These are phyloP conservation scores for Anodontia alba DNA, from an alignment of 2,888 invertebrate genomes.

Conservation along the genomic window DNA sequence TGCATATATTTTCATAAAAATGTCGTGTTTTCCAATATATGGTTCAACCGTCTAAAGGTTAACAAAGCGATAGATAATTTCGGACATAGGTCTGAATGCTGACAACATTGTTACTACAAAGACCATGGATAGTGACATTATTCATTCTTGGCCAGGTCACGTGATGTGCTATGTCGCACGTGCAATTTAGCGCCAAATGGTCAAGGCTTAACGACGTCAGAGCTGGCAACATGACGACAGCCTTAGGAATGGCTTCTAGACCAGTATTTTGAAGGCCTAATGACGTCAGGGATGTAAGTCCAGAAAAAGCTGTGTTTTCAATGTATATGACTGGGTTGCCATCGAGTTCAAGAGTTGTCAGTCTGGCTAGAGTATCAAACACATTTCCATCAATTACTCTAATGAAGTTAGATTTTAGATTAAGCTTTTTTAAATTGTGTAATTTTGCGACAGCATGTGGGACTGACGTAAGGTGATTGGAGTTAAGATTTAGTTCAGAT, in stretches of 20 bases:
- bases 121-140: background rate
- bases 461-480: background rate
- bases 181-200: background rate
- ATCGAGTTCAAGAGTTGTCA: background rate
- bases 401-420: background rate
- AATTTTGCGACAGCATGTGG: background rate
- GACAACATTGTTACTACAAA: background rate
- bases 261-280: background rate
- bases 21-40: too few species aligned
- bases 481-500: background rate
- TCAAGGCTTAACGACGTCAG: background rate
- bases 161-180: background rate
- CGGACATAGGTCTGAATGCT: background rate
- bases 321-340: background rate
- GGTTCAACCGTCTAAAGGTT: too few species aligned
- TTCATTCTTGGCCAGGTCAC: background rate
- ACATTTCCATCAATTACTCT: slow-evolving; percentile 2
- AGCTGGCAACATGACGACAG: background rate
- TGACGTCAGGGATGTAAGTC: background rate
- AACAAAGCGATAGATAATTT: background rate
- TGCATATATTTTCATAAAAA: too few species aligned
- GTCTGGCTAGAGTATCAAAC: background rate
- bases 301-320: background rate
- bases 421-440: background rate
- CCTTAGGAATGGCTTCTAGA: background rate